Conservation (phyloP, 2,797 vertebrate species). For the Karalla daura region DNA sequence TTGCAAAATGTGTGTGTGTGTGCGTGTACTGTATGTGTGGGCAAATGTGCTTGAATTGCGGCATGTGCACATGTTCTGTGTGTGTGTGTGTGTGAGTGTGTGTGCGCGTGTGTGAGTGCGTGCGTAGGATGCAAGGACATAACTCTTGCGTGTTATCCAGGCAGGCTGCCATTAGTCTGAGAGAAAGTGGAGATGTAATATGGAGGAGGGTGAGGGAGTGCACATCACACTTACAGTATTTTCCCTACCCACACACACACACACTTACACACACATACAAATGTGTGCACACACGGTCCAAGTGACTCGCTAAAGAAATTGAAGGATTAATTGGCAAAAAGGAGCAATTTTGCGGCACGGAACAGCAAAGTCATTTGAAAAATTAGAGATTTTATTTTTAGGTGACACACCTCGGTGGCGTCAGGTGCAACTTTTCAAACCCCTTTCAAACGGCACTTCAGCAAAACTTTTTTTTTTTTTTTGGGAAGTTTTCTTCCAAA, state of each 20-base stretch:
- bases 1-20: conserved; percentile 3
- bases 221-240: conserved; percentile 37
- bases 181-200: conserved; percentile 56
- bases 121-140: conserved; percentile 16
- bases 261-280: conserved; percentile 3
- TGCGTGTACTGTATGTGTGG: conserved; percentile 9
- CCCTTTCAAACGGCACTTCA: conserved; percentile 8
- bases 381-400: not conserved
- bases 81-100: not conserved
- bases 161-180: conserved; percentile 51
- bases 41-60: conserved; percentile 4
- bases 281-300: conserved; percentile 9
- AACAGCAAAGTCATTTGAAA: conserved; percentile 26
- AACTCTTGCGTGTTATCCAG: conserved; percentile 42
- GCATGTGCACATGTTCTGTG: conserved; percentile 3
- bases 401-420: not conserved
- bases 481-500: not conserved
- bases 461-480: too few relatives aligned
- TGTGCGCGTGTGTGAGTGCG: not conserved
- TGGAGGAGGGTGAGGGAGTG: conserved; percentile 45
- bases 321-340: conserved; percentile 35
- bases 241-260: conserved; percentile 6
- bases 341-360: conserved; percentile 6
- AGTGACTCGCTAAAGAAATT: conserved; percentile 39
- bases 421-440: not conserved